Evolutionary conservation across 1,140 invertebrate species (phyloP).

Genomic region (Zaprionus vittiger): DNA sequence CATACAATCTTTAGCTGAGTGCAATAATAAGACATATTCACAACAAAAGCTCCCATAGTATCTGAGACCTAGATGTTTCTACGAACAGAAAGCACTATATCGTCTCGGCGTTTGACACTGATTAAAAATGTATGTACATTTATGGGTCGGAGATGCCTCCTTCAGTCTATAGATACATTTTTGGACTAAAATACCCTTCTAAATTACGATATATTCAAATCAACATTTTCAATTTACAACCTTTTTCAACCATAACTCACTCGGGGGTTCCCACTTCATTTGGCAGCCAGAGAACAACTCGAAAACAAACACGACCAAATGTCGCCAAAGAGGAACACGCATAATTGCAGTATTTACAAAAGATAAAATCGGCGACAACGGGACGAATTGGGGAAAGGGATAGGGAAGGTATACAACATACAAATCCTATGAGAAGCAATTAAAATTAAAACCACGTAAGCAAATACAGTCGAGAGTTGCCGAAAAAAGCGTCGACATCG

Average conservation of each 20-base stretch:
- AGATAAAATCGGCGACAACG: constrained; percentile 80
- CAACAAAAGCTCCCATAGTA: no score
- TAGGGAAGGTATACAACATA: constrained; percentile 11
- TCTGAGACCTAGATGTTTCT: no score
- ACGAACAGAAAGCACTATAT: no score
- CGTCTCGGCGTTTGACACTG: no score
- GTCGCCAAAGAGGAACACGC: constrained; percentile 76
- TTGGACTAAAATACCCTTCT: no score
- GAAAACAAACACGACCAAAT: constrained; percentile 46
- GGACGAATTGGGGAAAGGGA: constrained; percentile 35
- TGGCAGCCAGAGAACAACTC: constrained; percentile 19
- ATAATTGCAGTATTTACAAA: constrained; percentile 83
- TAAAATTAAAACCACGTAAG: constrained; percentile 81
- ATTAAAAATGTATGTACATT: no score
- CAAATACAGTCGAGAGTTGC: constrained; percentile 54
- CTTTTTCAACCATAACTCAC: not conserved
- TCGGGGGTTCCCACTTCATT: constrained; percentile 13
- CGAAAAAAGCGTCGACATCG: constrained; percentile 48
- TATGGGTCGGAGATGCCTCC: no score
- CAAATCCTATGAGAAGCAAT: constrained; percentile 72
- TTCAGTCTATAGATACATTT: no score
- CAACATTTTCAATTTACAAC: not conserved
- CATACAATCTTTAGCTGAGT: no score
- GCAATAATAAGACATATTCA: no score
- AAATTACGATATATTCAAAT: not conserved